Evolutionary conservation across 2,797 vertebrate species (phyloP).

Genomic region (Catharus ustulatus): DNA sequence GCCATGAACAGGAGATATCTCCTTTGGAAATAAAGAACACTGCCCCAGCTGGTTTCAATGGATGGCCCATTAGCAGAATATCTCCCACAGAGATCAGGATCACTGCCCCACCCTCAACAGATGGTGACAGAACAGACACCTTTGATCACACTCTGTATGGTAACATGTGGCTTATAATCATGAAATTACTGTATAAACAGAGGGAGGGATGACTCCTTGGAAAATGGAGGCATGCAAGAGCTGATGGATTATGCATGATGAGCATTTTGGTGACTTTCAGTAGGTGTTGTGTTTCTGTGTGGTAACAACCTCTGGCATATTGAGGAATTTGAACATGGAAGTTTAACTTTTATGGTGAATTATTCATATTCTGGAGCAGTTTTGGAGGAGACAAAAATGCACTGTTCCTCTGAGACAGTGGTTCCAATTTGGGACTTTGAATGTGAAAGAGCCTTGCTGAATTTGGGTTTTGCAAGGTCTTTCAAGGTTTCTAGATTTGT

Average conservation of each 20-base stretch:
- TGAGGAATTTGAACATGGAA: not conserved
- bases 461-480: not conserved
- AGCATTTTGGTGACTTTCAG: not conserved
- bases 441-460: not conserved
- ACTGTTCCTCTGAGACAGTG: not conserved
- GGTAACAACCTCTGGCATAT: not conserved
- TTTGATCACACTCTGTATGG: too few species aligned
- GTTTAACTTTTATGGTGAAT: not conserved
- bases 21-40: too few species aligned
- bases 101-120: too few species aligned
- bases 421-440: not conserved
- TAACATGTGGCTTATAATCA: too few species aligned
- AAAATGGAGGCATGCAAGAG: not conserved
- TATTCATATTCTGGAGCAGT: not conserved
- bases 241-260: not conserved
- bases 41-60: too few species aligned
- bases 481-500: not conserved
- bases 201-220: not conserved
- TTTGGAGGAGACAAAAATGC: not conserved
- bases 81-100: too few species aligned
- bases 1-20: too few species aligned
- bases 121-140: too few species aligned
- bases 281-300: not conserved
- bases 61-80: too few species aligned
- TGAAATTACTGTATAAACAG: not conserved